phyloP scores from a whole-genome alignment of 2,888 invertebrate species.

The Himalopsyche kuldschensis region DNA sequence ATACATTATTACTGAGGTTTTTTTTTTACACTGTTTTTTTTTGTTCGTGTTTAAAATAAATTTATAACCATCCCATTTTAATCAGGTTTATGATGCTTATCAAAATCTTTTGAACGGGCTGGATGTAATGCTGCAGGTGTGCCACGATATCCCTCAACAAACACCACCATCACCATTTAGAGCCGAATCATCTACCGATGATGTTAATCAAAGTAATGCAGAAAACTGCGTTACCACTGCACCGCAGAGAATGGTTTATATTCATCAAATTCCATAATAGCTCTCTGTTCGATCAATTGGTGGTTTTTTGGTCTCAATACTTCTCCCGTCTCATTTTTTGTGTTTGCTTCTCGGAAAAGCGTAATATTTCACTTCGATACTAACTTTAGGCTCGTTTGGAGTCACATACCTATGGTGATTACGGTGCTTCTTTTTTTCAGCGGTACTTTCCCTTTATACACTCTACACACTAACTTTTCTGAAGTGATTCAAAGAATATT shows the following conservation, averaged over 20 bases:
- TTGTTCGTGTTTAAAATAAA: no score
- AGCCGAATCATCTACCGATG: constrained; percentile 28
- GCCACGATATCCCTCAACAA: constrained; percentile 57
- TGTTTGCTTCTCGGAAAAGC: no score
- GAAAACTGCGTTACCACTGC: constrained; percentile 29
- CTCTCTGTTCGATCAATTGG: not conserved
- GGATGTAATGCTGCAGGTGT: constrained; percentile 68
- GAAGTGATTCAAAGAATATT: no score
- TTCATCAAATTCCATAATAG: constrained; percentile 6
- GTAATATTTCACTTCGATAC: no score
- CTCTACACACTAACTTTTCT: no score
- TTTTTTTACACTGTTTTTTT: no score
- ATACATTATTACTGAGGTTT: no score
- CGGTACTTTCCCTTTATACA: no score
- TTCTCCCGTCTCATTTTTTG: not conserved
- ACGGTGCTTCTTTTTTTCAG: no score
- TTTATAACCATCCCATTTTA: constrained; percentile 11
- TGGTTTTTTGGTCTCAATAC: constrained; percentile 16
- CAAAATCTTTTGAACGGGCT: constrained; percentile 67
- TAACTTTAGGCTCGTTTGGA: no score
- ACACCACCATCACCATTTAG: constrained; percentile 35
- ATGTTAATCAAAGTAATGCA: constrained; percentile 28
- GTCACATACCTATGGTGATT: no score
- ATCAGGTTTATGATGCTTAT: constrained; percentile 68
- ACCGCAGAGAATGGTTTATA: constrained; percentile 34